phyloP scores from a whole-genome alignment of 2,797 vertebrate species.

The Caiman crocodilus region DNA sequence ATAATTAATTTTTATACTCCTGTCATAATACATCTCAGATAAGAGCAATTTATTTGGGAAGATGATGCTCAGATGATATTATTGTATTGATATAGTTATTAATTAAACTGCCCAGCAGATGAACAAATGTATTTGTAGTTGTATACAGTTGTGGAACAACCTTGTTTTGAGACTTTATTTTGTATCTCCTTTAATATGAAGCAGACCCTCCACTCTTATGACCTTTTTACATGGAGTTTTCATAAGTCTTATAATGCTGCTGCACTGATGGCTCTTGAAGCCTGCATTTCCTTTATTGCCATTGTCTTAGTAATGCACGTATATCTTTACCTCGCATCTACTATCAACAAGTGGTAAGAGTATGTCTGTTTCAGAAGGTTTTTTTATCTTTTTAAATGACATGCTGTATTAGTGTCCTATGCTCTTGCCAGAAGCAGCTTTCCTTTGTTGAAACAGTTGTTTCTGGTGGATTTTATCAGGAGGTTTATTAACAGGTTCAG shows the following conservation, averaged over 20 bases:
- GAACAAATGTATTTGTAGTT: too few species aligned
- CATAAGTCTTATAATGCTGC: background rate
- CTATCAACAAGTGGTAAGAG: fast-evolving
- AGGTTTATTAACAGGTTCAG: background rate
- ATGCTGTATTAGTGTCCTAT: background rate
- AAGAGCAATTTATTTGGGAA: background rate
- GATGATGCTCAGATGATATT: background rate
- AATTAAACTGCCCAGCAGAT: background rate
- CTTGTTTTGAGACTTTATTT: background rate
- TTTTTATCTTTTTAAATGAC: background rate
- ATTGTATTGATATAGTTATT: too few species aligned
- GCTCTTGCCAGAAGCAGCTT: background rate
- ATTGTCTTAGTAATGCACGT: background rate
- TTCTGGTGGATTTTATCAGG: background rate
- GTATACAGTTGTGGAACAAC: background rate
- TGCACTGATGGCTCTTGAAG: fast-evolving
- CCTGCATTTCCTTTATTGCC: fast-evolving
- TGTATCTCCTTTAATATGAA: background rate
- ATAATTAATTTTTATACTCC: background rate
- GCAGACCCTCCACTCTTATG: background rate
- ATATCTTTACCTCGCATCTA: background rate
- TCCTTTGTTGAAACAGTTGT: background rate
- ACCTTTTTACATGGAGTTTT: background rate
- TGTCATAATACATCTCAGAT: background rate
- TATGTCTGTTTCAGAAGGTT: background rate